Conservation (phyloP, 2,888 invertebrate genomes). For the Orchesella flavescens region DNA sequence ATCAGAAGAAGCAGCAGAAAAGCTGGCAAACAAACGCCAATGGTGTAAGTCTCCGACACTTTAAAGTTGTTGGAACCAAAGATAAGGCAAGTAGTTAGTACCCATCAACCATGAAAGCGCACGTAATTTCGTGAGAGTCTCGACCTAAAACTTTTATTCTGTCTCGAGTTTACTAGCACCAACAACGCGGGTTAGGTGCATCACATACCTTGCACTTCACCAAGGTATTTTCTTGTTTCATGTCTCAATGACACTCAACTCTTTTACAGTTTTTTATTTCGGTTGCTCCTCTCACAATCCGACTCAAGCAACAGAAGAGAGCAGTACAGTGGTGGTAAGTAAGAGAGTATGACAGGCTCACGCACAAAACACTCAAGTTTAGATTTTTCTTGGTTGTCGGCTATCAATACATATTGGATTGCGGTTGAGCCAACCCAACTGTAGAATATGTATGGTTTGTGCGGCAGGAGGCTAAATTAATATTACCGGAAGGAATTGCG, state of each 20-base stretch:
- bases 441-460: background rate
- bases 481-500: slow-evolving; percentile 52
- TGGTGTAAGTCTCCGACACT: too few species aligned
- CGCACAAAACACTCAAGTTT: slow-evolving; percentile 11
- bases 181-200: too few species aligned
- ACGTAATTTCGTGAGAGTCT: background rate
- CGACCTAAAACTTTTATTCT: background rate
- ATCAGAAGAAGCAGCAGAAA: too few species aligned
- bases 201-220: too few species aligned
- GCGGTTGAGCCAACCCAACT: slow-evolving; percentile 5
- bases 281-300: background rate
- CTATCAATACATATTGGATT: slow-evolving; percentile 11
- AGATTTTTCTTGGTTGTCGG: slow-evolving; percentile 15
- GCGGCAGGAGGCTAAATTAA: slow-evolving; percentile 50
- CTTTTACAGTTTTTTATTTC: slow-evolving; percentile 24
- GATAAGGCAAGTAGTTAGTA: background rate
- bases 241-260: slow-evolving; percentile 36
- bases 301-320: background rate
- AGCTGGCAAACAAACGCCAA: too few species aligned
- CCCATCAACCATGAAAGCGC: slow-evolving; percentile 19
- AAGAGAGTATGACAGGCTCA: too few species aligned
- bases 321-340: background rate
- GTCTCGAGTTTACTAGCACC: too few species aligned
- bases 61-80: background rate
- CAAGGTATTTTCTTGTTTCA: too few species aligned